Conservation (phyloP, 1,140 invertebrate species). For the Euborellia annulipes region DNA sequence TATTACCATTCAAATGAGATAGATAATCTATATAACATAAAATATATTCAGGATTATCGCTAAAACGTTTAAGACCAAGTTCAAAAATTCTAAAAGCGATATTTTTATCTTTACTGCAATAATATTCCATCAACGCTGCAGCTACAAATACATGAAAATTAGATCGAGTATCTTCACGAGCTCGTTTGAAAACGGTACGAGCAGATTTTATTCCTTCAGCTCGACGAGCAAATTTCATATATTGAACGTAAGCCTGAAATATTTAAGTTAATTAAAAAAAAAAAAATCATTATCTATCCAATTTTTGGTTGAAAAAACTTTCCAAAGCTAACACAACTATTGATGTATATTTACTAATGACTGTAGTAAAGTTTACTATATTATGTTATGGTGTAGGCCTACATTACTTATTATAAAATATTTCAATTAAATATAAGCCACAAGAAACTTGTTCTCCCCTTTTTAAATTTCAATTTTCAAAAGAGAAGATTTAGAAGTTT, state of each 20-base stretch:
- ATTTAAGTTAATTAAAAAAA: too few relatives aligned
- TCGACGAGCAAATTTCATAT: conserved; percentile 95
- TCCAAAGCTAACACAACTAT: too few relatives aligned
- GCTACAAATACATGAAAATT: conserved; percentile 90
- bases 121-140: conserved; percentile 97
- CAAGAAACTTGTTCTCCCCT: background rate
- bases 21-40: conserved; percentile 93
- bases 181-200: conserved; percentile 84
- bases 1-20: conserved; percentile 87
- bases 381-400: too few relatives aligned
- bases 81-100: conserved; percentile 98
- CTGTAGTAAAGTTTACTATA: too few relatives aligned
- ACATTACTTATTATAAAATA: too few relatives aligned
- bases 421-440: too few relatives aligned
- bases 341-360: background rate
- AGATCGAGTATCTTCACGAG: conserved; percentile 74
- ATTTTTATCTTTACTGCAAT: conserved; percentile 97
- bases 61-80: conserved; percentile 92
- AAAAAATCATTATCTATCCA: conserved; percentile 1
- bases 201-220: conserved; percentile 97
- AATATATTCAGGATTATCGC: conserved; percentile 85
- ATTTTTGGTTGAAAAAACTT: too few relatives aligned
- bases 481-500: conserved; percentile 4
- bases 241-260: conserved; percentile 83
- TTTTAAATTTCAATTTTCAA: conserved; percentile 1